Base-by-base conservation (phyloP, 2,113 vertebrate genomes). In the Caretta caretta region DNA sequence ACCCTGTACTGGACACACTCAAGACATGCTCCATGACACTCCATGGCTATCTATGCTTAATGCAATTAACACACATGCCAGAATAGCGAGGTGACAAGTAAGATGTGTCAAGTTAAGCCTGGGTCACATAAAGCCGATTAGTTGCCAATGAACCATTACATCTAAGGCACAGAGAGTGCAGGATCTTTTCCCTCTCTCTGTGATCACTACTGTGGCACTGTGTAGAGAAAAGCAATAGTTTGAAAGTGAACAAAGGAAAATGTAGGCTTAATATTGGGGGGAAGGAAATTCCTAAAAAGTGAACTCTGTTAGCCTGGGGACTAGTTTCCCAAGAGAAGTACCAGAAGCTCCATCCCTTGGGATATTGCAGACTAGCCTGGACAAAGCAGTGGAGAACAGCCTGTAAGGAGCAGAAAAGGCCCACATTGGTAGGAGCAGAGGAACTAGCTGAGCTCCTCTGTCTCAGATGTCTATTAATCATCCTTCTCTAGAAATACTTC, bases 341-440 rank as follows among this genome's bases (percentile, higher is more conserved):
- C 78, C 85, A 75, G 88, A 90, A 92, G 75, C 83, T 95, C 49
- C 11, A 90, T 75, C 88, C 84, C 79, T 51, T 56, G 92, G 72
- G 95, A 51, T 72, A 38, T 65, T 75, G 17, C 31, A 72, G 79
- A 83, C 10, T 5, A 94, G 53, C 53, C 91, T 42, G 89, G 86
- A 89, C 87, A 85, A 54, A 90, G 83, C 85, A n/a, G 80, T 54
- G 80, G 80, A 80, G 96, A 93, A 92, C 89, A 91, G 92, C 94
- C 90, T 94, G 95, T 3, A 50, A 57, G 89, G 92, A 94, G 88
- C 90, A 87, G 96, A 96, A 94, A 51, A 50, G 80, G 92, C 93
- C 85, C 89, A 80, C 85, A 5, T 38, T 53, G n/a, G 79, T 54
- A 78, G 86, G 27, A 0, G 11, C 86, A 96, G 91, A 42, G 92